Evolutionary conservation across 2,888 invertebrate genomes (phyloP).

Genomic region (Polia nebulosa): DNA sequence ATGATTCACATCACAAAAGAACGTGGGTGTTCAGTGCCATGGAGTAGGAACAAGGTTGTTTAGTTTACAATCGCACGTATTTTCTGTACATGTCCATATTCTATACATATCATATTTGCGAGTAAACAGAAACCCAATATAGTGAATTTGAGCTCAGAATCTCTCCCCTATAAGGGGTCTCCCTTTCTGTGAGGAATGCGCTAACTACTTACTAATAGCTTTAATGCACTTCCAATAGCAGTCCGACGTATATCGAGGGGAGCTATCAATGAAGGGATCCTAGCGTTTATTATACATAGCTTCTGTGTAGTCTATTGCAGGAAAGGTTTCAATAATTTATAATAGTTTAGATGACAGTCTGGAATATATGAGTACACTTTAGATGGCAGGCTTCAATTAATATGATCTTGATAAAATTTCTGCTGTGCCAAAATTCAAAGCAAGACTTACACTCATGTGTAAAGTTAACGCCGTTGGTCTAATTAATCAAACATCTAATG

Average conservation of each 20-base stretch:
- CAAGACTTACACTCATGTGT: background rate
- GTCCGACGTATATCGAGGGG: slow-evolving; percentile 75
- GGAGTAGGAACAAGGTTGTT: slow-evolving; percentile 54
- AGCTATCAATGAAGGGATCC: slow-evolving; percentile 57
- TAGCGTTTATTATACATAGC: slow-evolving; percentile 43
- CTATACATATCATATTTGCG: slow-evolving; percentile 20
- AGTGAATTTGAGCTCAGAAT: slow-evolving; percentile 45
- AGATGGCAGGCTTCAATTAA: background rate
- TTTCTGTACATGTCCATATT: slow-evolving; percentile 22
- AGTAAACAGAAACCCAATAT: slow-evolving; percentile 51
- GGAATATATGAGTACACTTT: background rate
- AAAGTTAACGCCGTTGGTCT: slow-evolving; percentile 9
- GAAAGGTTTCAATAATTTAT: slow-evolving; percentile 27
- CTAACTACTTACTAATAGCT: slow-evolving; percentile 86
- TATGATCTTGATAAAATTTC: background rate
- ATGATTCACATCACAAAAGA: slow-evolving; percentile 68
- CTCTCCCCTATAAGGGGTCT: slow-evolving; percentile 47
- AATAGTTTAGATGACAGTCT: slow-evolving; percentile 1
- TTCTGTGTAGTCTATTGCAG: slow-evolving; percentile 15
- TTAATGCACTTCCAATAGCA: slow-evolving; percentile 84
- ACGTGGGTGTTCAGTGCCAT: slow-evolving; percentile 76
- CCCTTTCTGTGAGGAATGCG: slow-evolving; percentile 68
- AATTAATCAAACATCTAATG: slow-evolving; percentile 36
- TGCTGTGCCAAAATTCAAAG: background rate
- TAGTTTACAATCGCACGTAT: slow-evolving; percentile 42